Conservation (phyloP, 2,113 vertebrate species). For the Apaloderma vittatum region DNA sequence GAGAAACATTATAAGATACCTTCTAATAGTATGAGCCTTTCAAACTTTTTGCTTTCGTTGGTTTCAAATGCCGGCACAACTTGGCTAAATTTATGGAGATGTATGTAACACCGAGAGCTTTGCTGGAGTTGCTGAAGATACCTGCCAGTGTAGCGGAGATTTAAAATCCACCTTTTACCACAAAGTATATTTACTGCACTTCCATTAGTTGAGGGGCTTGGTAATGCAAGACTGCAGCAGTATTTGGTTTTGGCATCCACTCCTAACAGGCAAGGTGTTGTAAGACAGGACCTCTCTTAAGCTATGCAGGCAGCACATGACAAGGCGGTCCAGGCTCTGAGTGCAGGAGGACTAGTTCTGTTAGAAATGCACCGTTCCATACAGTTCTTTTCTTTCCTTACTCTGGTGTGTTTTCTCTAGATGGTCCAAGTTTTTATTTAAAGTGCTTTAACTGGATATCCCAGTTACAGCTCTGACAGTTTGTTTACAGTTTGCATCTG, state of each 20-base stretch:
- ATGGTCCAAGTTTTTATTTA: slow-evolving; percentile 70
- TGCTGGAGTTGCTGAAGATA: neutral
- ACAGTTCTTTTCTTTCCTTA: slow-evolving; percentile 41
- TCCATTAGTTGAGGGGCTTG: neutral
- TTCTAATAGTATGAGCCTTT: neutral
- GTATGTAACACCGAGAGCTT: neutral
- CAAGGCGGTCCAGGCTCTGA: neutral
- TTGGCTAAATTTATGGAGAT: neutral
- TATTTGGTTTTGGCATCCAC: neutral
- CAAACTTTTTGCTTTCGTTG: neutral
- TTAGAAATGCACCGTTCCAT: slow-evolving; percentile 59
- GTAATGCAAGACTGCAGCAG: neutral
- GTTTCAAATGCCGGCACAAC: neutral
- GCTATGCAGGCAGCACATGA: neutral
- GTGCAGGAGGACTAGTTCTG: slow-evolving; percentile 41
- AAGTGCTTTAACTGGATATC: slow-evolving; percentile 80
- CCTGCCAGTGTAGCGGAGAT: neutral
- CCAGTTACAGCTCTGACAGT: slow-evolving; percentile 70
- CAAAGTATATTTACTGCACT: neutral
- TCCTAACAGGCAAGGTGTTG: neutral
- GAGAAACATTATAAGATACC: rapidly evolving
- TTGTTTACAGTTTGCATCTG: slow-evolving; percentile 76
- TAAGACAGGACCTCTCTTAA: neutral
- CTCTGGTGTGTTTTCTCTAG: slow-evolving; percentile 58
- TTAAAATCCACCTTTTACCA: neutral